phyloP scores from a whole-genome alignment of 2,797 vertebrate species.

The Iguana delicatissima region DNA sequence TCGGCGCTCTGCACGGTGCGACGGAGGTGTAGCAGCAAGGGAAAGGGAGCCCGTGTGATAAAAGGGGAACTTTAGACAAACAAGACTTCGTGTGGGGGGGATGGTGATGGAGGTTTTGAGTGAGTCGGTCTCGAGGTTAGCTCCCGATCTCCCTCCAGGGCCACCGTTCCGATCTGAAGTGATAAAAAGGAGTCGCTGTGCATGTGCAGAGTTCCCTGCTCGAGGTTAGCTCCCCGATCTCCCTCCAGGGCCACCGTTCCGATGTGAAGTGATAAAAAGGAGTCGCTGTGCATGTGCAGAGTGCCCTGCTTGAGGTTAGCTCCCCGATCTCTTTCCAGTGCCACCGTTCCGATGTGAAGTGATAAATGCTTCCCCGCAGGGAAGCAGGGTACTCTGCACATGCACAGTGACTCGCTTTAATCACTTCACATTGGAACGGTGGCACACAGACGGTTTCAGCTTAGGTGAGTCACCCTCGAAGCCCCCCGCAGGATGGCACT shows the following conservation, averaged over 20 bases:
- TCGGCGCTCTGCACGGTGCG: neutral
- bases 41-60: neutral
- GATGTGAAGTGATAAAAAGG: neutral
- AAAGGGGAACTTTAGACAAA: neutral
- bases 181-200: neutral
- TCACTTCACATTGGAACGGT: neutral
- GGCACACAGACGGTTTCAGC: neutral
- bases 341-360: neutral
- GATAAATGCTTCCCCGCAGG: neutral
- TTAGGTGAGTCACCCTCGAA: neutral
- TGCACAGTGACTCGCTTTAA: neutral
- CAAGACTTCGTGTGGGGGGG: neutral
- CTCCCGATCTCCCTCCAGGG: neutral
- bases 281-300: neutral
- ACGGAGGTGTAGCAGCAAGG: no score
- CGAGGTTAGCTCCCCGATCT: neutral
- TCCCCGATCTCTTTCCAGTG: neutral
- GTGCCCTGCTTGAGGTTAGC: neutral
- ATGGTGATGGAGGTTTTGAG: neutral
- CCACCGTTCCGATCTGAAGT: neutral
- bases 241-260: neutral
- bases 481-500: no score
- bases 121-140: neutral
- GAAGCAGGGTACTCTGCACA: neutral
- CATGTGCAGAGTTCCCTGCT: neutral